These are phyloP conservation scores for Sesamia inferens DNA, from an alignment of 2,888 invertebrate genomes.

Conservation along the genomic window DNA sequence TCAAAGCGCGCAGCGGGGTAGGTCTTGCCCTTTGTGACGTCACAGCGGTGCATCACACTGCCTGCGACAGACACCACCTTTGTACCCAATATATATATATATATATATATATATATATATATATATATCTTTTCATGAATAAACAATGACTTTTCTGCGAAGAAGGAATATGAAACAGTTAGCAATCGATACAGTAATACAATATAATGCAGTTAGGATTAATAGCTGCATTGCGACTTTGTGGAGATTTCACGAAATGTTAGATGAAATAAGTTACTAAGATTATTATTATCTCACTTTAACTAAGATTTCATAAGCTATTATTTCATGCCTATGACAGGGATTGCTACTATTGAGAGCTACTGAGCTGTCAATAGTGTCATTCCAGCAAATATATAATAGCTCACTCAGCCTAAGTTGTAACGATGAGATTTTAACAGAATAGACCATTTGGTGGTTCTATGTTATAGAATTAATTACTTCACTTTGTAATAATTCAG, in stretches of 20 bases:
- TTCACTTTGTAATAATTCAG: neutral
- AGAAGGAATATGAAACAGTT: neutral
- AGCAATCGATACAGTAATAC: neutral
- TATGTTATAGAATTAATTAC: neutral
- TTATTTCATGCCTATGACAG: too few relatives aligned
- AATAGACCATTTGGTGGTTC: neutral
- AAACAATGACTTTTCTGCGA: neutral
- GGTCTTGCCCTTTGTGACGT: conserved; percentile 36
- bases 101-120: neutral
- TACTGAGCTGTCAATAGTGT: too few relatives aligned
- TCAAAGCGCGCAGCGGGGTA: conserved; percentile 48
- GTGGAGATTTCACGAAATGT: too few relatives aligned
- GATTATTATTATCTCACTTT: too few relatives aligned
- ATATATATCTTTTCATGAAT: neutral
- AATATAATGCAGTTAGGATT: neutral
- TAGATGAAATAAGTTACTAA: too few relatives aligned
- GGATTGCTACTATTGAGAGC: too few relatives aligned
- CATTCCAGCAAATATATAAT: too few relatives aligned
- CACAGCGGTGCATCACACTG: conserved; percentile 53
- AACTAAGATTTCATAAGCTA: too few relatives aligned
- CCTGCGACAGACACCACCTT: conserved; percentile 44
- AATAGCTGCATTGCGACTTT: too few relatives aligned
- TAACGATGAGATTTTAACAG: too few relatives aligned
- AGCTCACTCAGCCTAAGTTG: too few relatives aligned
- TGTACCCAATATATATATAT: neutral